Percentiles rank a stretch among this genome's conserved stretches.
phyloP scores from a whole-genome alignment of 2,113 vertebrate species.

The Bos javanicus region DNA sequence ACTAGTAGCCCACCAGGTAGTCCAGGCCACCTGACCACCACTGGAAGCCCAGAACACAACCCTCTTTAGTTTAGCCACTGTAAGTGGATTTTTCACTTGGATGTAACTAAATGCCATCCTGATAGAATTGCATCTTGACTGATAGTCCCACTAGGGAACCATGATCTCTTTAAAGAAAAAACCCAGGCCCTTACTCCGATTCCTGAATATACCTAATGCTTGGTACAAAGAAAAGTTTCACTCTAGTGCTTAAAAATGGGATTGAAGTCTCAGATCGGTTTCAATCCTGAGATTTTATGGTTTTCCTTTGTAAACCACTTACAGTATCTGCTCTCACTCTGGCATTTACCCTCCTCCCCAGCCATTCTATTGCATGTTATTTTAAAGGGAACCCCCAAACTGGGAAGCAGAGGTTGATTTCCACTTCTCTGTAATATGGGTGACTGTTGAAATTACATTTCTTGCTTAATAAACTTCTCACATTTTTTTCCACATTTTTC shows the following conservation, averaged over 20 bases:
- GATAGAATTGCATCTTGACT: neutral
- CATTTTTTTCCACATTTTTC: conserved; percentile 8
- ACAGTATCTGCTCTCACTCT: neutral
- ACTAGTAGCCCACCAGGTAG: neutral
- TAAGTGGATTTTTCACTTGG: neutral
- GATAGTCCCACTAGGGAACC: neutral
- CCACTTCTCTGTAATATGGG: neutral
- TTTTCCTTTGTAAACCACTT: neutral
- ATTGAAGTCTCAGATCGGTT: neutral
- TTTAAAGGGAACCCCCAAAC: neutral
- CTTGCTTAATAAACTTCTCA: conserved; percentile 1
- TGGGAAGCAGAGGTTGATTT: neutral
- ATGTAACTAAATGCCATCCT: neutral
- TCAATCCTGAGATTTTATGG: neutral
- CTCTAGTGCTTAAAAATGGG: neutral
- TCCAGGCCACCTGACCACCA: neutral
- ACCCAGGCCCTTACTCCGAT: neutral
- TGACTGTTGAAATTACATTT: neutral
- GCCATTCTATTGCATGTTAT: neutral
- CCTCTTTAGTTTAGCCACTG: neutral
- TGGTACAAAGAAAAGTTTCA: neutral
- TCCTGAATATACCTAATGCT: neutral
- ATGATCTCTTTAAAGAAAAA: neutral
- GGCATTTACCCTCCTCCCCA: neutral
- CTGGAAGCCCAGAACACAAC: neutral